Evolutionary conservation across 2,113 vertebrate species (phyloP).

Genomic region (Nicator chloris): DNA sequence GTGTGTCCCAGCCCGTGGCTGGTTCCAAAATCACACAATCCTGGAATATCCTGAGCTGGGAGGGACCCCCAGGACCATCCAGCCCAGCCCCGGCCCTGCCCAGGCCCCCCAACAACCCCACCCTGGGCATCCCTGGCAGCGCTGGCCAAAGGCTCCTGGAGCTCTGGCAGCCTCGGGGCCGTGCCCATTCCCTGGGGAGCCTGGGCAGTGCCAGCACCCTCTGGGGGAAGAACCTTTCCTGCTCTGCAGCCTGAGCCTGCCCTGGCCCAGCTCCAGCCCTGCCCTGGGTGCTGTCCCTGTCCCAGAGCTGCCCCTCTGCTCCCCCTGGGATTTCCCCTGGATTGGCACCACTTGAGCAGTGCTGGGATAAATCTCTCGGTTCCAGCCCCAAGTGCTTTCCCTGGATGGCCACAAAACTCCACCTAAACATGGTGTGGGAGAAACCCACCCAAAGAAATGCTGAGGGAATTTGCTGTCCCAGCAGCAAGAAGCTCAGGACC

Average conservation of each 20-base stretch:
- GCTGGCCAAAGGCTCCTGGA: not conserved
- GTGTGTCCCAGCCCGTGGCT: not conserved
- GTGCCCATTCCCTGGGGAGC: not conserved
- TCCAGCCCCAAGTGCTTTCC: not conserved
- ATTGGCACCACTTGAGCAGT: not conserved
- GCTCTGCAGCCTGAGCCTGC: not conserved
- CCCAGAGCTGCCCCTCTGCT: not conserved
- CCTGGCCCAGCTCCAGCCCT: not conserved
- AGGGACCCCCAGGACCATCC: not conserved
- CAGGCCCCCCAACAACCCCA: not conserved
- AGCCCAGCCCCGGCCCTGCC: fast-evolving
- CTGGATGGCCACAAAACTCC: not conserved
- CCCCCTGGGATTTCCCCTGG: not conserved
- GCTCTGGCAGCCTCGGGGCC: not conserved
- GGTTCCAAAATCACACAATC: not conserved
- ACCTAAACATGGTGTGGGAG: no score
- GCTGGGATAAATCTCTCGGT: not conserved
- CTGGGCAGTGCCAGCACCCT: not conserved
- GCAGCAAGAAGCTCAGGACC: not conserved
- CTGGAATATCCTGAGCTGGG: fast-evolving
- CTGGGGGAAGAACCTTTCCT: not conserved
- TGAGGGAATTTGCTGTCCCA: not conserved
- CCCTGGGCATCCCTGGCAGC: not conserved
- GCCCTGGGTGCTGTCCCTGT: not conserved
- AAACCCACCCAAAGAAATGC: not conserved